A percentile compares a stretch with the other conserved stretches of the same genome.
Evolutionary conservation across 2,113 vertebrate genomes (phyloP).

Genomic region (Carettochelys insculpta): DNA sequence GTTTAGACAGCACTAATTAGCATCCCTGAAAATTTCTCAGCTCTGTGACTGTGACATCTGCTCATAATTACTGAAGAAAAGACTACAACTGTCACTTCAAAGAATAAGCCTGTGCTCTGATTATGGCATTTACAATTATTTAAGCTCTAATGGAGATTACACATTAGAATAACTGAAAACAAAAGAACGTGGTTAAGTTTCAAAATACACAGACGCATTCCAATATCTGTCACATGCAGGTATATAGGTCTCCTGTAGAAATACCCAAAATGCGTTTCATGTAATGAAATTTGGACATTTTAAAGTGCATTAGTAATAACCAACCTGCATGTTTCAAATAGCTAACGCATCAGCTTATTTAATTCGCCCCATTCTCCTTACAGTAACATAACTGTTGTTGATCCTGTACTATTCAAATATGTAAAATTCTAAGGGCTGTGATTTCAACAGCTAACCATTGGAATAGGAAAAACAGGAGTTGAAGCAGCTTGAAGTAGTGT

Average conservation of each 20-base stretch:
- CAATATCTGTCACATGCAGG: background rate
- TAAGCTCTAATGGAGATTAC: background rate
- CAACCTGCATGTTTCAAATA: background rate
- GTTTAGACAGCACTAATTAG: background rate
- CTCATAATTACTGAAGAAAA: background rate
- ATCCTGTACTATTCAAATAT: background rate
- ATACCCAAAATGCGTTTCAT: background rate
- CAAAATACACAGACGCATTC: background rate
- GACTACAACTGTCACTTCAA: background rate
- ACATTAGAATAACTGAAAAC: background rate
- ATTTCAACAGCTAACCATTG: slow-evolving; percentile 8
- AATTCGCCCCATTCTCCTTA: background rate
- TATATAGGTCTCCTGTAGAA: fast-evolving
- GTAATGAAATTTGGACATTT: background rate
- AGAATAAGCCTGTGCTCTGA: background rate
- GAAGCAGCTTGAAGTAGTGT: slow-evolving; percentile 2
- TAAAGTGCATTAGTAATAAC: background rate
- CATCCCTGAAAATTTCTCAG: background rate
- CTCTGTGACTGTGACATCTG: background rate
- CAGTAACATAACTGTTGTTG: background rate
- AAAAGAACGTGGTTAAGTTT: background rate
- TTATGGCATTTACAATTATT: background rate
- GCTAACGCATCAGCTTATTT: background rate
- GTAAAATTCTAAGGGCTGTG: background rate
- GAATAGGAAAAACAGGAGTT: no score